Percentiles rank a stretch among this genome's conserved stretches.
These are phyloP conservation scores for Furcula furcula DNA, from an alignment of 2,888 invertebrate species.

Conservation along the genomic window DNA sequence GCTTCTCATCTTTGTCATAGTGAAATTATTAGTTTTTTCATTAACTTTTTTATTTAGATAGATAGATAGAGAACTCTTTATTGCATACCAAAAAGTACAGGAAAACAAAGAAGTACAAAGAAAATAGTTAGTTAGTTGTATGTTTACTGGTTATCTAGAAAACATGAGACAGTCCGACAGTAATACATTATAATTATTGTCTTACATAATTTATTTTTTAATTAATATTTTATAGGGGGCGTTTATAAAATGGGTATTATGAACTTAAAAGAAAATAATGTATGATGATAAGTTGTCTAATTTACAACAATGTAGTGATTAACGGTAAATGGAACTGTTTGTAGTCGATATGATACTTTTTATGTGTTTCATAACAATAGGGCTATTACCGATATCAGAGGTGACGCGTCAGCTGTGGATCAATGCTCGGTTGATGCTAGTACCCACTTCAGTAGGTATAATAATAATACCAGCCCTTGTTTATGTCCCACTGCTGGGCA, in stretches of 20 bases:
- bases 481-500: no score
- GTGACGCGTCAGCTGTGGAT: conserved; percentile 20
- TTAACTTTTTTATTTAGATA: no score
- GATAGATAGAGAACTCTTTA: no score
- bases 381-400: conserved; percentile 33
- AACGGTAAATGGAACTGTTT: no score
- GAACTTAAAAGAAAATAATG: not conserved
- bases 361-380: conserved; percentile 33
- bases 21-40: no score
- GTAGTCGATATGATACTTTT: conserved; percentile 6
- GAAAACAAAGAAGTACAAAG: no score
- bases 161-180: no score
- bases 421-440: conserved; percentile 31
- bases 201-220: not conserved
- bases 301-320: not conserved
- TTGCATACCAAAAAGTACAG: no score
- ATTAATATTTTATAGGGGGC: conserved; percentile 19
- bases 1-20: no score
- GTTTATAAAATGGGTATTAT: conserved; percentile 3
- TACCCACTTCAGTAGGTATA: not conserved
- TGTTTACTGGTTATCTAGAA: no score
- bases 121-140: no score
- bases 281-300: not conserved
- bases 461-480: no score
- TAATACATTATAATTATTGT: not conserved